phyloP scores from a whole-genome alignment of 1,140 invertebrate species.

The Heterodera carotae region DNA sequence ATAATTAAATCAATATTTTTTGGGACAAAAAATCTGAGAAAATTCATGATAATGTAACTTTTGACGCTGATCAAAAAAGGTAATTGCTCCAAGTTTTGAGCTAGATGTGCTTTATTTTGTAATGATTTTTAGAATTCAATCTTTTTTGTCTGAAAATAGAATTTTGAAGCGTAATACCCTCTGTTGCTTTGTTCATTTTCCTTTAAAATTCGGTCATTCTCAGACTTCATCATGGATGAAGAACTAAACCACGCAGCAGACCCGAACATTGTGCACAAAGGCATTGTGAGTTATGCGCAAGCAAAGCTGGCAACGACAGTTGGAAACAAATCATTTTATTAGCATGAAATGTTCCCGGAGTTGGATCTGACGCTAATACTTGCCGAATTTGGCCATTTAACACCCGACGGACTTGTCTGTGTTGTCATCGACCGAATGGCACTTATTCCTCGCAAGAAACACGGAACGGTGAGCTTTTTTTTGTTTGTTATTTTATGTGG shows the following conservation, averaged over 20 bases:
- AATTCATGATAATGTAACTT: too few species aligned
- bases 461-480: slow-evolving; percentile 17
- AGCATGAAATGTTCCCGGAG: slow-evolving; percentile 38
- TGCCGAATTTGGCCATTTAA: slow-evolving; percentile 22
- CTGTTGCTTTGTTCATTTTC: too few species aligned
- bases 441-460: slow-evolving; percentile 30
- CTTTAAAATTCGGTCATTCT: too few species aligned
- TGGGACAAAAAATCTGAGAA: too few species aligned
- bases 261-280: background rate
- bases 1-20: too few species aligned
- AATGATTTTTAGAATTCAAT: too few species aligned
- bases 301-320: too few species aligned
- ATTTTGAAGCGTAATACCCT: too few species aligned
- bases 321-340: background rate
- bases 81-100: too few species aligned
- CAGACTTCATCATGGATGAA: background rate
- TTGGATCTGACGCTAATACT: slow-evolving; percentile 29
- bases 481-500: background rate
- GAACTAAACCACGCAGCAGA: background rate
- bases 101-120: too few species aligned
- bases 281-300: background rate
- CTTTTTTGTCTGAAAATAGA: too few species aligned
- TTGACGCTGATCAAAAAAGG: too few species aligned
- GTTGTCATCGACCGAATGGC: slow-evolving; percentile 26
- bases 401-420: slow-evolving; percentile 16